phyloP scores from a whole-genome alignment of 2,797 vertebrate species.

The Cercopithecus diana region DNA sequence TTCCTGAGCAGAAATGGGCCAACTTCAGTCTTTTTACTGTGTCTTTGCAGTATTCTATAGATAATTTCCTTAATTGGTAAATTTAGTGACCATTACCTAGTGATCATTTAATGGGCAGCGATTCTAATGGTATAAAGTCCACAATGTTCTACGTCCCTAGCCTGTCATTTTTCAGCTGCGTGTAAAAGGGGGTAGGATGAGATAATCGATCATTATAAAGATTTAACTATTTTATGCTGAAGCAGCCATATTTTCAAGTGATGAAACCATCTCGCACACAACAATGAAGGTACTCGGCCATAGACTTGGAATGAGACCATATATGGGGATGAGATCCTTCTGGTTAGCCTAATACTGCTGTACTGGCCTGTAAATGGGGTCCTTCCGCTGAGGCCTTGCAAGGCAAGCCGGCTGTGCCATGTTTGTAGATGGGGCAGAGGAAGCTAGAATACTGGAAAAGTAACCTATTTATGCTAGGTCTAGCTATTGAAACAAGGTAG shows the following conservation, averaged over 20 bases:
- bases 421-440: background rate
- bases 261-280: background rate
- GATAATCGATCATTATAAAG: background rate
- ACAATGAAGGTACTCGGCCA: background rate
- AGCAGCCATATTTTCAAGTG: background rate
- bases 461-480: conserved; percentile 61
- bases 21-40: conserved; percentile 53
- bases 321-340: background rate
- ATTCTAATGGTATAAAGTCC: conserved; percentile 73
- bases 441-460: conserved; percentile 59
- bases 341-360: background rate
- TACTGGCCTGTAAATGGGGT: background rate
- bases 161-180: conserved; percentile 70
- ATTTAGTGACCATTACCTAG: conserved; percentile 85
- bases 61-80: conserved; percentile 86
- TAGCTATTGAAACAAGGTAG: conserved; percentile 49
- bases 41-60: conserved; percentile 79
- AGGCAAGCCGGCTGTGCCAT: background rate
- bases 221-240: background rate
- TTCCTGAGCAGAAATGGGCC: conserved; percentile 88
- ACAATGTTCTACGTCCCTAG: conserved; percentile 56
- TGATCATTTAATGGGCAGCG: conserved; percentile 82
- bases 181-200: background rate
- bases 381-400: background rate
- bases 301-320: background rate